phyloP scores from a whole-genome alignment of 2,888 invertebrate species.

The Zygothrica quintamaculata region DNA sequence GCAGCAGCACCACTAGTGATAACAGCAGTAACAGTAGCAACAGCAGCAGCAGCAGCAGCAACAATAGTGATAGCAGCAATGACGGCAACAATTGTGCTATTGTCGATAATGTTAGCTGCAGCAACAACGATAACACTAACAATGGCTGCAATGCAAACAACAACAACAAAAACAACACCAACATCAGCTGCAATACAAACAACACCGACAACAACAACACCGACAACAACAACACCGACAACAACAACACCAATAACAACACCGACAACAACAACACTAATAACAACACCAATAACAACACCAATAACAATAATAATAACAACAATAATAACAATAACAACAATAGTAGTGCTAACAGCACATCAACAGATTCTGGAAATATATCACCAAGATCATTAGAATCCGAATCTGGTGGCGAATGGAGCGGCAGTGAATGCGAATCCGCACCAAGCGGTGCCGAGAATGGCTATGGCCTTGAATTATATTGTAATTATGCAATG shows the following conservation, averaged over 20 bases:
- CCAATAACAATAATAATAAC: constrained; percentile 7
- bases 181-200: constrained; percentile 11
- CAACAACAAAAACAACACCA: background rate
- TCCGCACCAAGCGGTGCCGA: constrained; percentile 79
- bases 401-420: constrained; percentile 72
- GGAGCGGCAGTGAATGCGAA: constrained; percentile 71
- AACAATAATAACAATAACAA: constrained; percentile 2
- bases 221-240: constrained; percentile 1
- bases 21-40: background rate
- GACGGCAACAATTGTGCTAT: too few relatives aligned
- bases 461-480: constrained; percentile 54
- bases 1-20: constrained; percentile 11
- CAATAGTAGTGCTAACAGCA: constrained; percentile 3
- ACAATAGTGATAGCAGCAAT: background rate
- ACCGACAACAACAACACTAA: constrained; percentile 1
- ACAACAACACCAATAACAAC: constrained; percentile 9
- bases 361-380: constrained; percentile 85
- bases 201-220: constrained; percentile 1
- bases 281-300: background rate
- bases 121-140: constrained; percentile 2
- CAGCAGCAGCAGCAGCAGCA: constrained; percentile 14
- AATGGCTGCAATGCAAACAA: background rate
- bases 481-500: constrained; percentile 50
- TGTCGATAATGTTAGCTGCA: too few relatives aligned
- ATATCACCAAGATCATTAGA: constrained; percentile 85